Conservation (phyloP, 2,113 vertebrate genomes). For the Xenopus tropicalis region UCB_Xtro_10.0 CM004445.2:107450001-107450500, state of each 20-base stretch:
- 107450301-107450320: no score
- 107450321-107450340: slow-evolving; percentile 86
- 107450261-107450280: no score
- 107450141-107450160: slow-evolving; percentile 88
- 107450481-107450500: no score
- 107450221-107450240: slow-evolving; percentile 94
- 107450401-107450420: slow-evolving; percentile 98
- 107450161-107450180: slow-evolving; percentile 87
- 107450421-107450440: slow-evolving; percentile 95
- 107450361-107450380: slow-evolving; percentile 93
- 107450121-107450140: slow-evolving; percentile 87
- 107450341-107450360: slow-evolving; percentile 94
- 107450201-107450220: slow-evolving; percentile 86
- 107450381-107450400: slow-evolving; percentile 95
- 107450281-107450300: no score
- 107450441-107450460: slow-evolving; percentile 92
- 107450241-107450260: no score
- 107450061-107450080: no score
- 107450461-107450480: no score
- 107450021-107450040: no score
- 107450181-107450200: slow-evolving; percentile 93
- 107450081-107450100: no score
- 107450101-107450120: no score
- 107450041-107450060: no score
- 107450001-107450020: no score